Conservation (phyloP, 1,140 invertebrate species). For the Drosophila funebris region DNA sequence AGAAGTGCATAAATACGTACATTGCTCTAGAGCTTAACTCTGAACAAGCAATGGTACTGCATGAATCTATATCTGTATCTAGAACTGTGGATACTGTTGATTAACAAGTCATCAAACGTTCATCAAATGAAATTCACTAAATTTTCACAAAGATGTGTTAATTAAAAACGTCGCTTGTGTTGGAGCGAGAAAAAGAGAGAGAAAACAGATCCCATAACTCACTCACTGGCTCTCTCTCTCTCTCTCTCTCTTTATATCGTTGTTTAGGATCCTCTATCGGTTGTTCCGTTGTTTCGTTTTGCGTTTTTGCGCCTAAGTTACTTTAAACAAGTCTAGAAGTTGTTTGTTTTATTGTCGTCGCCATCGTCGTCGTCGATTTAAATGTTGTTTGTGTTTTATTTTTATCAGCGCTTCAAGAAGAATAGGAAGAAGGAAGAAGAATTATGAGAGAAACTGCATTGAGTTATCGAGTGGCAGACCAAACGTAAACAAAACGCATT, state of each 20-base stretch:
- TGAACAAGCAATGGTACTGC: not conserved
- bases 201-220: conserved; percentile 5
- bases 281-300: not conserved
- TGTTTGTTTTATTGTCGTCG: conserved; percentile 30
- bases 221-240: not conserved
- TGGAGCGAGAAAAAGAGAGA: not conserved
- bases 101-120: conserved; percentile 24
- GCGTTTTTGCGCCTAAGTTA: conserved; percentile 39
- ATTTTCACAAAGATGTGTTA: conserved; percentile 43
- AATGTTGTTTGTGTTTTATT: conserved; percentile 41
- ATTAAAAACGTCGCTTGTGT: conserved; percentile 30
- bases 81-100: conserved; percentile 11
- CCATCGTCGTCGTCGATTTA: conserved; percentile 4
- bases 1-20: too few relatives aligned
- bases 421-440: not conserved
- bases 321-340: conserved; percentile 24
- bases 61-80: conserved; percentile 7
- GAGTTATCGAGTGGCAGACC: conserved; percentile 24
- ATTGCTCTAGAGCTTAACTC: not conserved
- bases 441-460: conserved; percentile 17
- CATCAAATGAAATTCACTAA: conserved; percentile 32
- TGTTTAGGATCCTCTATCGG: not conserved
- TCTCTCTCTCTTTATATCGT: not conserved
- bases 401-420: conserved; percentile 36
- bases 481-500: conserved; percentile 45